Base-by-base conservation (phyloP, 1,140 invertebrate species). In the Asobara japonica region DNA sequence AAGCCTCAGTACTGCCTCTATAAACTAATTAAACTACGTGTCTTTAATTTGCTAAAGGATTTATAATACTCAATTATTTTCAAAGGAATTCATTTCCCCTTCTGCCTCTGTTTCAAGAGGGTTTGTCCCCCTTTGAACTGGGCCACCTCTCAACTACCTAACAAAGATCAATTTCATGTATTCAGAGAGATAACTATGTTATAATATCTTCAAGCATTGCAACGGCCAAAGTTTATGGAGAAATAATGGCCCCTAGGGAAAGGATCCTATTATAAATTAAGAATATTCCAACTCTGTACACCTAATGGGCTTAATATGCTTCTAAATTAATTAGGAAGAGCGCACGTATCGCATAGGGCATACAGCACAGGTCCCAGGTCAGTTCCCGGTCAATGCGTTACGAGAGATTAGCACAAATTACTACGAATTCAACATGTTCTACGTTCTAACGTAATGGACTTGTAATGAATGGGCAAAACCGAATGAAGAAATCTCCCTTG, bases 351-450 rank as follows among this genome's bases (percentile, higher is more conserved):
- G 76, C 76, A 78, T 85, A 79, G 78, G 79, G 77, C 70, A 81
- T 80, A 86, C 79, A 86, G 80, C 83, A 76, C 64, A 74, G 76
- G 74, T 85, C 82, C 76, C 61, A 65, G 80, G 83, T 74, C 79
- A 86, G 75, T 79, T 66, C 75, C 76, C 29, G 62, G 45, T 22
- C 18, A 36, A 31, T 65, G 16, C 11, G 13, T 67, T n/a, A 62
- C 22, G 10, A 36, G 13, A 30, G n/a, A 60, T 27, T 16, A 51
- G 3, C 18, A 8, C 45, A 20, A 33, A 4, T 27, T 48, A 16
- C 13, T 48, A n/a, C n/a, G n/a, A n/a, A n/a, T n/a, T n/a, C n/a
- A n/a, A n/a, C n/a, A n/a, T n/a, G n/a, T n/a, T n/a, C n/a, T n/a
- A n/a, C n/a, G n/a, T n/a, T n/a, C n/a, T n/a, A n/a, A n/a, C n/a